Conservation (phyloP, 1,140 invertebrate species). For the Formica selysi region DNA sequence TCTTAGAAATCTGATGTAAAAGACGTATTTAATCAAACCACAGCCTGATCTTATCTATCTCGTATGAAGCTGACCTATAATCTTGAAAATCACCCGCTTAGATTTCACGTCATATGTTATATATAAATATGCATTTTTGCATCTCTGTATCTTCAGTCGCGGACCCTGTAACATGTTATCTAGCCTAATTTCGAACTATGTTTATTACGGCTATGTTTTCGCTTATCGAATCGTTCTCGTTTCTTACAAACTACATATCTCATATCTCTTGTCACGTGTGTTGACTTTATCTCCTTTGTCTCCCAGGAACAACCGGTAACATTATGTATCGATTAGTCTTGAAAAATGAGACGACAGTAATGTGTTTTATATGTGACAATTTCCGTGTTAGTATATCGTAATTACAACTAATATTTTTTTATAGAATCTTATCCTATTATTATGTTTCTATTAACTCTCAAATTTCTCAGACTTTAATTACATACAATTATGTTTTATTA, state of each 20-base stretch:
- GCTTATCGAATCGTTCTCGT: background rate
- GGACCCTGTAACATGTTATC: background rate
- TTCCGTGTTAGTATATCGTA: background rate
- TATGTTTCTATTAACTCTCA: background rate
- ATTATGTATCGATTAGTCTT: background rate
- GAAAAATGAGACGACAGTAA: background rate
- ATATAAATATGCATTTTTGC: background rate
- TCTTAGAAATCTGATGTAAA: background rate
- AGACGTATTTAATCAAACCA: background rate
- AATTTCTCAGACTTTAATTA: background rate
- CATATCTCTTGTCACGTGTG: slow-evolving; percentile 11
- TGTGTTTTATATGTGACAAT: background rate
- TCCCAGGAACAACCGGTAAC: background rate
- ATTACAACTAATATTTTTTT: background rate
- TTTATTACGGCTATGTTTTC: slow-evolving; percentile 1
- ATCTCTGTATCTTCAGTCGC: background rate
- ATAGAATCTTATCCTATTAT: background rate
- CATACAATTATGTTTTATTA: background rate
- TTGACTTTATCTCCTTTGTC: slow-evolving; percentile 41
- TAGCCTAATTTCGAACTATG: background rate
- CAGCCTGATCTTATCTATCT: background rate
- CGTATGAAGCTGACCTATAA: background rate
- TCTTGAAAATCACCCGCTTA: background rate
- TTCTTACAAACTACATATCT: slow-evolving; percentile 17
- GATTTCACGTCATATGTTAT: background rate